These are phyloP conservation scores for Helicoverpa assulta DNA, from an alignment of 2,888 invertebrate species.

Conservation along the genomic window DNA sequence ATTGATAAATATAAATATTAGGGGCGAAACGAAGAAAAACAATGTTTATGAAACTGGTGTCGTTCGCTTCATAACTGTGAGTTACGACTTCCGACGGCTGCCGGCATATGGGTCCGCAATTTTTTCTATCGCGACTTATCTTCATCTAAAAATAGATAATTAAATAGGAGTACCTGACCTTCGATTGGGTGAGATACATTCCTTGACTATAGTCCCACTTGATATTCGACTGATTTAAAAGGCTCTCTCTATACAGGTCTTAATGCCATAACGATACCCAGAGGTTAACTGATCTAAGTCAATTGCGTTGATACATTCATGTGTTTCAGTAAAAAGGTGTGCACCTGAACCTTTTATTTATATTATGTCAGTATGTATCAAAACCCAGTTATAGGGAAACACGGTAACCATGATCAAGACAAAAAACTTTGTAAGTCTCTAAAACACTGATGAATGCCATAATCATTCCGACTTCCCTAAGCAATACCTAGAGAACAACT, in stretches of 20 bases:
- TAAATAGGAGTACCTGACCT: constrained; percentile 56
- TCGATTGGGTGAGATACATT: constrained; percentile 12
- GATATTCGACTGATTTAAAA: background rate
- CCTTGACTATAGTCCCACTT: background rate
- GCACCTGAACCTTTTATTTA: background rate
- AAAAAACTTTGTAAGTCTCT: too few relatives aligned
- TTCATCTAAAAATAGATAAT: constrained; percentile 74
- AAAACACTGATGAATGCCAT: too few relatives aligned
- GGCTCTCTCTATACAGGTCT: background rate
- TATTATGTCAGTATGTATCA: too few relatives aligned
- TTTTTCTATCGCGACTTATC: constrained; percentile 78
- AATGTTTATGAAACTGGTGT: constrained; percentile 90
- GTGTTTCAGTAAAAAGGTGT: too few relatives aligned
- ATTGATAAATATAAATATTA: constrained; percentile 91
- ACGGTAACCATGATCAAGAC: too few relatives aligned
- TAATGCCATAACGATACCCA: background rate
- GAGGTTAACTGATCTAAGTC: too few relatives aligned
- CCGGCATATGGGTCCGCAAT: constrained; percentile 85
- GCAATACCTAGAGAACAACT: constrained; percentile 8
- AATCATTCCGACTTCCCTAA: too few relatives aligned
- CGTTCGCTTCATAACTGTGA: constrained; percentile 90
- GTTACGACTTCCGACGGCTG: constrained; percentile 90
- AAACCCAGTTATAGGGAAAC: too few relatives aligned
- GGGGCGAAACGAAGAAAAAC: constrained; percentile 90
- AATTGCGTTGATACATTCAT: background rate